Base-by-base conservation (phyloP, 2,113 vertebrate genomes). In the Zapornia atra region DNA sequence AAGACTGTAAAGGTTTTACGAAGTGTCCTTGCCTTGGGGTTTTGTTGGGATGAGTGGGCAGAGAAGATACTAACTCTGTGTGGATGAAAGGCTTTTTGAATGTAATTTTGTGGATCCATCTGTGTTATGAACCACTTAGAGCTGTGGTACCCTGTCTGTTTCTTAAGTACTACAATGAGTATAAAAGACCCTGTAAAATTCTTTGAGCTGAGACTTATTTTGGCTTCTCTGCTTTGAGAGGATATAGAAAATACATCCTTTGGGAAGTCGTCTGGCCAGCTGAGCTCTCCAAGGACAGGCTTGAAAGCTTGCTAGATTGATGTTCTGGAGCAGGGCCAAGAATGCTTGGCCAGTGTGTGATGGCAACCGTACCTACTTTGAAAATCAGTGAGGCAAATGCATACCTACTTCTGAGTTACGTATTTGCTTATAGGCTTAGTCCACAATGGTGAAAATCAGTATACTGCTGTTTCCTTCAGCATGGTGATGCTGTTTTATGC, bases 291-390 rank as follows among this genome's bases (percentile, higher is more conserved):
- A 66, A 56, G 89, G 90, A 26, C 18, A 25, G 48, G 57, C 57
- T 14, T 72, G 86, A 48, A 72, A 82, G 51, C 29, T 8, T 38
- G 18, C 34, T 44, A 26, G 77, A 57, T 25, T 48, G 81, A 40
- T 90, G 44, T 53, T 57, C 78, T 91, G 91, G 89, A 80, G 68
- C 66, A 85, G 73, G 57, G 90, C 69, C 94, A 84, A 25, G 76
- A 60, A 51, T 19, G 31, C 54, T 48, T 76, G 83, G 69, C 65
- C 60, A 50, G 29, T 18, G 50, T 69, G 70, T 4, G 70, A 40
- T 46, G 81, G 57, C 77, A 78, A 63, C 13, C 33, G 42, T 50
- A 42, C 31, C 31, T 28, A 10, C 48, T 26, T 40, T 64, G 53
- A 53, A 64, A 48, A 82, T 22, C 17, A 34, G 60, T 38, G 38